These are phyloP conservation scores for Brachyistius frenatus DNA, from an alignment of 2,113 vertebrate species.

Conservation along the genomic window DNA sequence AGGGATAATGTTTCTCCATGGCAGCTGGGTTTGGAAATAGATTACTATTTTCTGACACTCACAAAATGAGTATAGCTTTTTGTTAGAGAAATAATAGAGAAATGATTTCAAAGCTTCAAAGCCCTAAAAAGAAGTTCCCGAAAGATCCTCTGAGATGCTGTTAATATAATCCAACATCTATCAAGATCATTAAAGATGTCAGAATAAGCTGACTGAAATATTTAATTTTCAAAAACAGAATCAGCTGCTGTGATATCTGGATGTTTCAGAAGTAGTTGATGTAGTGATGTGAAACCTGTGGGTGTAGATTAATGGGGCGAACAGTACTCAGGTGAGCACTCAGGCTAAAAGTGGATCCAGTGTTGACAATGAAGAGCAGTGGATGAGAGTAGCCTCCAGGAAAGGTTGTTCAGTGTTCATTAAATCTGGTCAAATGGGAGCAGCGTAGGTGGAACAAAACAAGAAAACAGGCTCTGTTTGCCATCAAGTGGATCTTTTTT, in stretches of 20 bases:
- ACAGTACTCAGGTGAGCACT: constrained; percentile 39
- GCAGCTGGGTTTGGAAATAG: no score
- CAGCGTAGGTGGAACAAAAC: constrained; percentile 33
- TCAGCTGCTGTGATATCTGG: not conserved
- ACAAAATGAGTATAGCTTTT: no score
- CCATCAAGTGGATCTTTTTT: constrained; percentile 39
- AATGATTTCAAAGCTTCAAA: no score
- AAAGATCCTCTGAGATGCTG: no score
- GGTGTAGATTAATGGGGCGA: constrained; percentile 18
- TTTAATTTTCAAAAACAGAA: no score
- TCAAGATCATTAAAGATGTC: no score
- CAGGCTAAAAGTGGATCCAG: constrained; percentile 46
- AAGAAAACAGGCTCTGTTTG: constrained; percentile 36
- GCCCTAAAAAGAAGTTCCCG: no score
- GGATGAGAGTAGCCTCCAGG: constrained; percentile 38
- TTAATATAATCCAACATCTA: no score
- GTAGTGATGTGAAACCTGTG: constrained; percentile 12
- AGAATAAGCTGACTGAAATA: no score
- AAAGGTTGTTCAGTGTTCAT: constrained; percentile 20
- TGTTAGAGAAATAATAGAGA: no score
- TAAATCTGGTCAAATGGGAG: constrained; percentile 26
- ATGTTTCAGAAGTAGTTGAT: constrained; percentile 1
- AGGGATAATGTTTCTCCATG: no score
- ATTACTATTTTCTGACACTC: no score
- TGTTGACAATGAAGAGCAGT: constrained; percentile 15